These are phyloP conservation scores for Apomyelois bistriatella DNA, from an alignment of 2,888 invertebrate species.

Conservation along the genomic window DNA sequence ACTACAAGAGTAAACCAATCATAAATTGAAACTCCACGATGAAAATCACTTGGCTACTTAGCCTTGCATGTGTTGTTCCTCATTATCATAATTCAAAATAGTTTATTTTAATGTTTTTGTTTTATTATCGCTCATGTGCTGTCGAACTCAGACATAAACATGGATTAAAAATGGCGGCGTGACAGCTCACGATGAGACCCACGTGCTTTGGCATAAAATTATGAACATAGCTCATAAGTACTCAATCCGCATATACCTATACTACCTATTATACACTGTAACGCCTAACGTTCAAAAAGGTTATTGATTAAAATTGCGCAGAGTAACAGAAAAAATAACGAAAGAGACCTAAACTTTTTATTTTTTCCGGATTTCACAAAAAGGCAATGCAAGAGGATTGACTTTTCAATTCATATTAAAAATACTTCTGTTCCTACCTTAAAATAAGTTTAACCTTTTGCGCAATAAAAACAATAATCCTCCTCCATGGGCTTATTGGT, in stretches of 20 bases:
- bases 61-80: background rate
- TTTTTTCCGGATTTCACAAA: too few relatives aligned
- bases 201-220: background rate
- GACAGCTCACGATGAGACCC: background rate
- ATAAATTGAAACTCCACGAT: background rate
- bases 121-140: background rate
- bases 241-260: background rate
- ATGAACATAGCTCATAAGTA: background rate
- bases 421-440: too few relatives aligned
- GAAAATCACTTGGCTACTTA: background rate
- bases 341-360: too few relatives aligned
- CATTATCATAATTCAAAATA: conserved; percentile 5
- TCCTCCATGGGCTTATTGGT: too few relatives aligned
- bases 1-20: background rate
- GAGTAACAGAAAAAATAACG: too few relatives aligned
- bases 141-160: conserved; percentile 6
- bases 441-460: too few relatives aligned
- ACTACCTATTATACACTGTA: too few relatives aligned
- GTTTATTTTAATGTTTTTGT: conserved; percentile 1
- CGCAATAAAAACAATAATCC: too few relatives aligned
- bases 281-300: too few relatives aligned
- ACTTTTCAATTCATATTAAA: too few relatives aligned
- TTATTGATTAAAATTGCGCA: too few relatives aligned
- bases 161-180: background rate
- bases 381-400: too few relatives aligned